Base-by-base conservation (phyloP, 2,888 invertebrate species). In the Plemyria rubiginata region DNA sequence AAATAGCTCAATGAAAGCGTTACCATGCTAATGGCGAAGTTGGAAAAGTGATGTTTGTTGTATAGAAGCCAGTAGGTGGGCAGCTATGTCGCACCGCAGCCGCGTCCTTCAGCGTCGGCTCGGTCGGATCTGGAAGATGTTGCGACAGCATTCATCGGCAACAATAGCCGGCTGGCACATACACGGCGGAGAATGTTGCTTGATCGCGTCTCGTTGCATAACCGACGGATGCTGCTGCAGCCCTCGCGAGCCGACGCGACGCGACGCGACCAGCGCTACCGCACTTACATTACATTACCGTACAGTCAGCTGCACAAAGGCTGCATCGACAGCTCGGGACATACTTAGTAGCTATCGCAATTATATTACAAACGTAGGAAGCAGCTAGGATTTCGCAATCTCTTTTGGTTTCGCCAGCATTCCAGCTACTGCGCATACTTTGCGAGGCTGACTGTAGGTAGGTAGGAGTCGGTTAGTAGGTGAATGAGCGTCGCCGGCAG, bases 211-310 rank as follows among this genome's bases (percentile, higher is more conserved):
- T 38, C 6, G 41, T 62, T 57, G 43, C 54, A 45, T 45, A 54
- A 62, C 49, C 11, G 50, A 50, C 15, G 54, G 11, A 43, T 40
- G 48, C 28, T 28, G 55, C 48, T 40, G 38, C 48, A 36, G 38
- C 48, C 22, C 11, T 15, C 46, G 56, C 49, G 48, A 40, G 2
- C 54, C 12, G 49, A n/a, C n/a, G n/a, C n/a, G n/a, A n/a, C 46
- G 56, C 49, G 48, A 40, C 2, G 46, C 12, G 49, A 41, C 29
- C 22, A 22, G 3, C 22, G 2, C 22, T 22, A 22, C 22, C 22
- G 22, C 3, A 22, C 22, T n/a, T 22, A 22, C 22, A 22, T 22
- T 22, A 22, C 22, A 22, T 22, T 22, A 22, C 22, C 22, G 22
- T 22, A 22, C 45, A 45, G 45, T 9, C 16, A 45, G 45, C 45